phyloP scores from a whole-genome alignment of 2,797 vertebrate genomes.

The Chloroceryle inda region DNA sequence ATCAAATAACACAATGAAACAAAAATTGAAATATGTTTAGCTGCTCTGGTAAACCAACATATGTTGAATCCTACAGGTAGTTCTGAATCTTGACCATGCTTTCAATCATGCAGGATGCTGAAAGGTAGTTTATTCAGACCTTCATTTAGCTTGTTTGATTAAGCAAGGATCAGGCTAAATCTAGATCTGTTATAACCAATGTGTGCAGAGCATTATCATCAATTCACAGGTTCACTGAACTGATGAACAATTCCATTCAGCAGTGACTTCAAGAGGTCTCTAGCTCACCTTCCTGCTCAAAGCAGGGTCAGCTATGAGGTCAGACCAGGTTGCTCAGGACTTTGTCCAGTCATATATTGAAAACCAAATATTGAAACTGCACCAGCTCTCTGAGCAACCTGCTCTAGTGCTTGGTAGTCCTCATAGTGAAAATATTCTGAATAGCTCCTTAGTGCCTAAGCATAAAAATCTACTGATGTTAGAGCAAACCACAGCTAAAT shows the following conservation, averaged over 20 bases:
- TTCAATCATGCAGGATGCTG: too few species aligned
- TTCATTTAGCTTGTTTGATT: too few species aligned
- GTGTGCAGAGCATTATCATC: neutral
- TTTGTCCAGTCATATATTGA: neutral
- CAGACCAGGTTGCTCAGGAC: too few species aligned
- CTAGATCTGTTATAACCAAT: neutral
- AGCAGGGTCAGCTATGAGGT: too few species aligned
- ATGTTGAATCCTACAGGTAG: too few species aligned
- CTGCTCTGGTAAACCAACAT: too few species aligned
- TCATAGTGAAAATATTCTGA: neutral
- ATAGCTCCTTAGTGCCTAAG: neutral
- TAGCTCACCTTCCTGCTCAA: neutral
- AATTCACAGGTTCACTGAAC: neutral
- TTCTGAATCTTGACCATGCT: too few species aligned
- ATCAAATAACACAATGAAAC: neutral
- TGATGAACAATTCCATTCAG: neutral
- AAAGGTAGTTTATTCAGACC: too few species aligned
- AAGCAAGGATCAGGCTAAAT: neutral
- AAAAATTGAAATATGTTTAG: too few species aligned
- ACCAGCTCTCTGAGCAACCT: neutral
- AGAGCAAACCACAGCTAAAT: neutral
- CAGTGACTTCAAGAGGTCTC: neutral
- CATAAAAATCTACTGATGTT: neutral
- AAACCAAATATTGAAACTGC: neutral
- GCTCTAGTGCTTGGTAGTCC: neutral